Evolutionary conservation across 2,888 invertebrate genomes (phyloP).

Genomic region (Agapostemon virescens): DNA sequence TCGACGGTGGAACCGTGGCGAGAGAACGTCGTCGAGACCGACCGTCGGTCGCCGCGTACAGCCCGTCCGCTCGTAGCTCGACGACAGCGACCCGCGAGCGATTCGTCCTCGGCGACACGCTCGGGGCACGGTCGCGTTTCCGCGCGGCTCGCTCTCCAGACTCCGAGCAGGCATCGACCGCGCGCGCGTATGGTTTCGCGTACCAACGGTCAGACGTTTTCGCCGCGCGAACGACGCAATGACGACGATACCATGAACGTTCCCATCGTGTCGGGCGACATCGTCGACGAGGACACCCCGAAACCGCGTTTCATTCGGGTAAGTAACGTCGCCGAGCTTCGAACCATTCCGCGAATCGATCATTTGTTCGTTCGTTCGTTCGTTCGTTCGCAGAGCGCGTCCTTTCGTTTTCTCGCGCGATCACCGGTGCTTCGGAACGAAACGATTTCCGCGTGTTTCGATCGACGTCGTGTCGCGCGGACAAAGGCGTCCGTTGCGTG

Average conservation of each 20-base stretch:
- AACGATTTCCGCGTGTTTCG: too few species aligned
- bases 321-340: conserved; percentile 59
- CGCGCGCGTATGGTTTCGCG: conserved; percentile 9
- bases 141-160: background rate
- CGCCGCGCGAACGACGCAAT: conserved; percentile 42
- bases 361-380: too few species aligned
- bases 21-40: background rate
- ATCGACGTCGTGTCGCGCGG: too few species aligned
- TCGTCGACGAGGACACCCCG: conserved; percentile 76
- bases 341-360: background rate
- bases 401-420: conserved; percentile 7
- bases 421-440: too few species aligned
- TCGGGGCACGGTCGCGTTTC: background rate
- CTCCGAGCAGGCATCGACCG: background rate
- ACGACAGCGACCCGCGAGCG: background rate
- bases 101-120: background rate
- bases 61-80: background rate
- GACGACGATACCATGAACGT: conserved; percentile 75
- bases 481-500: too few species aligned
- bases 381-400: too few species aligned
- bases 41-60: background rate
- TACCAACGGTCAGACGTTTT: conserved; percentile 28
- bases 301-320: conserved; percentile 79
- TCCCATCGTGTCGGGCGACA: conserved; percentile 78
- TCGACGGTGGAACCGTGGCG: background rate